phyloP scores from a whole-genome alignment of 1,140 invertebrate genomes.

The Trachelipus rathkii region DNA sequence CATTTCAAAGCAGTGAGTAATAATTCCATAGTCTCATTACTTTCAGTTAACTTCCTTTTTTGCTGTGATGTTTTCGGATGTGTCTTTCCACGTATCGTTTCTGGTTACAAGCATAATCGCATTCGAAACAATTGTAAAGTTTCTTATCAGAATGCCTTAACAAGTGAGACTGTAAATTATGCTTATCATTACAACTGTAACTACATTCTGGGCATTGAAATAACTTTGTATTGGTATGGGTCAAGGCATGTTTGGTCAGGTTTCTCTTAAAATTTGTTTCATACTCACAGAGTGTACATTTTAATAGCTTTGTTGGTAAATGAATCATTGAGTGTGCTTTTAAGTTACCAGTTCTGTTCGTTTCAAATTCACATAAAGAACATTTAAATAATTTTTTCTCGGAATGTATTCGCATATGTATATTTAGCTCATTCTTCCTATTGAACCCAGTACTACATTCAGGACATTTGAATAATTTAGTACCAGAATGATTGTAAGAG shows the following conservation, averaged over 20 bases:
- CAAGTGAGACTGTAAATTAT: slow-evolving; percentile 2
- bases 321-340: too few species aligned
- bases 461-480: slow-evolving; percentile 24
- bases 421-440: slow-evolving; percentile 19
- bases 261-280: slow-evolving; percentile 17
- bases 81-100: slow-evolving; percentile 17
- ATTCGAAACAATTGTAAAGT: slow-evolving; percentile 22
- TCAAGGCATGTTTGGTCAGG: slow-evolving; percentile 20
- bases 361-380: slow-evolving; percentile 7
- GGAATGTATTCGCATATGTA: slow-evolving; percentile 23
- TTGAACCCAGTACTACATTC: slow-evolving; percentile 14
- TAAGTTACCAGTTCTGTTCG: too few species aligned
- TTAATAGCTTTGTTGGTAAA: slow-evolving; percentile 12
- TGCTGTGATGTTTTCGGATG: background rate
- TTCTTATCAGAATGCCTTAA: slow-evolving; percentile 20
- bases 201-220: slow-evolving; percentile 19
- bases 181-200: slow-evolving; percentile 6
- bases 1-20: too few species aligned
- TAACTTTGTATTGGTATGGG: slow-evolving; percentile 17
- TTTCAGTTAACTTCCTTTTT: too few species aligned
- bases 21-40: too few species aligned
- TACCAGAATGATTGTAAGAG: slow-evolving; percentile 20
- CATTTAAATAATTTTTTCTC: slow-evolving; percentile 21
- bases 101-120: slow-evolving; percentile 18
- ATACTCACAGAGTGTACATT: slow-evolving; percentile 13